These are phyloP conservation scores for Blera fallax DNA, from an alignment of 2,888 invertebrate genomes.

Conservation along the genomic window DNA sequence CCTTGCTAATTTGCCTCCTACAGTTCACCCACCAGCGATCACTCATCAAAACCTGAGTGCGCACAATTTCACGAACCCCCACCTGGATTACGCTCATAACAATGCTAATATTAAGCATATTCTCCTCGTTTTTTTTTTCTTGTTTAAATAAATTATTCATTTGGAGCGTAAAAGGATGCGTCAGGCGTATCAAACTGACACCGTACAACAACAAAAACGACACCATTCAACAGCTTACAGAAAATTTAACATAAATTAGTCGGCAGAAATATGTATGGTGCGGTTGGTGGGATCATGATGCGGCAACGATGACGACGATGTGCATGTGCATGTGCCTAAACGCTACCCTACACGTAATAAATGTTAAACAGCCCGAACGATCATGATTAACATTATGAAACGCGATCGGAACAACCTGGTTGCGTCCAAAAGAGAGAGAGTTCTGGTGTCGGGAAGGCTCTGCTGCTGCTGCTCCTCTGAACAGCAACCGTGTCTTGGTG, in stretches of 20 bases:
- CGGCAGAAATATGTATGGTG: conserved; percentile 16
- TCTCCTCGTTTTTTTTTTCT: neutral
- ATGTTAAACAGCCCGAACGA: conserved; percentile 71
- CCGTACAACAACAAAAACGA: conserved; percentile 64
- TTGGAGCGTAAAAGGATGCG: conserved; percentile 37
- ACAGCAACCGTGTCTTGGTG: neutral
- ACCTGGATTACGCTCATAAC: conserved; percentile 13
- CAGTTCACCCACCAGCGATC: neutral
- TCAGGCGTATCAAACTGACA: conserved; percentile 49
- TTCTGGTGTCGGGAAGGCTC: neutral
- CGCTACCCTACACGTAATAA: conserved; percentile 72
- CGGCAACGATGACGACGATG: neutral
- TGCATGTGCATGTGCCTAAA: conserved; percentile 61
- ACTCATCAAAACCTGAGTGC: neutral
- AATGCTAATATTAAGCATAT: conserved; percentile 41
- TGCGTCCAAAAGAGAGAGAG: conserved; percentile 23
- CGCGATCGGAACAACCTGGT: conserved; percentile 69
- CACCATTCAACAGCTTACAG: conserved; percentile 68
- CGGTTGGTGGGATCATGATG: neutral
- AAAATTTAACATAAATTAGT: conserved; percentile 70
- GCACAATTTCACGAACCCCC: conserved; percentile 8
- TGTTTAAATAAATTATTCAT: conserved; percentile 63
- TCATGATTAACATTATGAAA: conserved; percentile 72
- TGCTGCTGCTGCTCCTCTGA: conserved; percentile 16
- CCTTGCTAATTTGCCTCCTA: neutral